phyloP scores from a whole-genome alignment of 2,113 vertebrate genomes.

The Meleagris gallopavo region DNA sequence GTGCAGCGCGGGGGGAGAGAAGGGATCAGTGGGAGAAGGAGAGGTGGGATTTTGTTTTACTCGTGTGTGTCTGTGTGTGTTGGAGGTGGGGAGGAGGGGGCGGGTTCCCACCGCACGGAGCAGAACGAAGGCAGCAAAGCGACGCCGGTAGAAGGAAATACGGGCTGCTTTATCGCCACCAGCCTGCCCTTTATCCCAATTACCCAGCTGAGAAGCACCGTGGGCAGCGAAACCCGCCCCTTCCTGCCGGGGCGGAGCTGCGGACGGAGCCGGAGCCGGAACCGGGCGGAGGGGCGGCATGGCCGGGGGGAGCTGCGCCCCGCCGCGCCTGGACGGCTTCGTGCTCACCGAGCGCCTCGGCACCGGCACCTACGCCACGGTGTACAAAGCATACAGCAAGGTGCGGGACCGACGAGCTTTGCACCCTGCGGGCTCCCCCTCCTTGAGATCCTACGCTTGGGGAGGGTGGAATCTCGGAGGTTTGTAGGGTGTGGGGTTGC shows the following conservation, averaged over 20 bases:
- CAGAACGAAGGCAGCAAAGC: neutral
- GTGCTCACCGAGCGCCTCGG: constrained; percentile 94
- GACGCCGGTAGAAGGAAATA: neutral
- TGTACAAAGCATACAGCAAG: constrained; percentile 97
- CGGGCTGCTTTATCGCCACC: no score
- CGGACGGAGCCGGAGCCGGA: neutral
- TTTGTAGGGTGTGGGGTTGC: no score
- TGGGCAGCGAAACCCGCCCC: neutral
- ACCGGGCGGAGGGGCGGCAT: neutral
- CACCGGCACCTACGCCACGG: constrained; percentile 92
- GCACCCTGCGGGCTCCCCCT: no score
- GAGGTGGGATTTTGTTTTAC: no score
- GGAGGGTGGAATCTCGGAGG: neutral
- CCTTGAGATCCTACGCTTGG: no score
- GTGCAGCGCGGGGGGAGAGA: fast-evolving
- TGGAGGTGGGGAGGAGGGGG: no score
- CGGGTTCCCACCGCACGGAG: neutral
- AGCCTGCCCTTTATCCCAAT: no score
- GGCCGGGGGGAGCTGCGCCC: constrained; percentile 78
- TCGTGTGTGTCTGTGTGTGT: no score
- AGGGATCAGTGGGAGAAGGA: neutral
- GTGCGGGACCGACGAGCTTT: neutral
- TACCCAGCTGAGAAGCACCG: neutral
- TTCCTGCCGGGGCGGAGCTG: neutral
- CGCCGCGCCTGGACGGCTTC: constrained; percentile 89